A percentile compares a stretch with the other conserved stretches of the same genome.
These are phyloP conservation scores for Heliconius sara DNA, from an alignment of 2,888 invertebrate species.

Conservation along the genomic window DNA sequence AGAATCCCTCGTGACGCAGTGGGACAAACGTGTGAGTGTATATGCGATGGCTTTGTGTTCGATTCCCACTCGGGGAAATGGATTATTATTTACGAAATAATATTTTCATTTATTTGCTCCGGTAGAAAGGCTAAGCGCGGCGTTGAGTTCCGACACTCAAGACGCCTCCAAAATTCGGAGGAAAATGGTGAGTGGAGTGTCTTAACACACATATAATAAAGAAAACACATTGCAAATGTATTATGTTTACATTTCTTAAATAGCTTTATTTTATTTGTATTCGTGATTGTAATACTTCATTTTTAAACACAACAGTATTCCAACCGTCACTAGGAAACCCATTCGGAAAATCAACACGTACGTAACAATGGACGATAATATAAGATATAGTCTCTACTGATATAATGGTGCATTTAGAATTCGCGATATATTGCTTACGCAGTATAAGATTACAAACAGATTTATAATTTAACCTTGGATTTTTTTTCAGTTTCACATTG, in stretches of 20 bases:
- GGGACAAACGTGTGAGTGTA: too few species aligned
- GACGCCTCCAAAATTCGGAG: too few species aligned
- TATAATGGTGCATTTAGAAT: slow-evolving; percentile 27
- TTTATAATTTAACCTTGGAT: not conserved
- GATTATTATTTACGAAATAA: too few species aligned
- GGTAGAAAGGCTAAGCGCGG: too few species aligned
- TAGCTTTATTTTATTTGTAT: not conserved
- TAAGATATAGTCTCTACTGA: not conserved
- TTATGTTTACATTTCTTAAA: not conserved
- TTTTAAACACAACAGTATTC: not conserved
- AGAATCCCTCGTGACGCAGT: too few species aligned
- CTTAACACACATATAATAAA: too few species aligned
- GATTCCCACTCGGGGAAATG: too few species aligned
- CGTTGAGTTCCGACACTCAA: too few species aligned
- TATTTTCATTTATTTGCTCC: too few species aligned
- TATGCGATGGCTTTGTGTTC: too few species aligned
- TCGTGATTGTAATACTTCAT: not conserved
- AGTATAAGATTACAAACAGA: not conserved
- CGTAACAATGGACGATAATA: not conserved
- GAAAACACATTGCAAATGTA: not conserved
- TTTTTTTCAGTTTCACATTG: too few species aligned
- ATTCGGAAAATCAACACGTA: slow-evolving; percentile 11
- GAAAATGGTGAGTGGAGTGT: too few species aligned
- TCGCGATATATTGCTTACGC: slow-evolving; percentile 10
- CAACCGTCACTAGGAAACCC: not conserved